A percentile compares a stretch with the other conserved stretches of the same genome.
Evolutionary conservation across 2,113 vertebrate genomes (phyloP).

Genomic region (Proteles cristata): DNA sequence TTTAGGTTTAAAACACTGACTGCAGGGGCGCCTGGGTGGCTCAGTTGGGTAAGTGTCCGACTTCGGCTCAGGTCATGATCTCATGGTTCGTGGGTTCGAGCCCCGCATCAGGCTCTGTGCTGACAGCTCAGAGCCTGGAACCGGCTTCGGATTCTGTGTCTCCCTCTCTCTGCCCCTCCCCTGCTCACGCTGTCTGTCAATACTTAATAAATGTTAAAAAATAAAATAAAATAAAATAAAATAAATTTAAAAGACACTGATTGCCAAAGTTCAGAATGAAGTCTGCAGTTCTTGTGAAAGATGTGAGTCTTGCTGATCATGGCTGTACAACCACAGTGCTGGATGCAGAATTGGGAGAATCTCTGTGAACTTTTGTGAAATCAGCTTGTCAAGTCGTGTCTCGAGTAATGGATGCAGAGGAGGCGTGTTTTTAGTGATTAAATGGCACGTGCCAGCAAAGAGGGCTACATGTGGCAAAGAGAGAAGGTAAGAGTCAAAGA

Average conservation of each 20-base stretch:
- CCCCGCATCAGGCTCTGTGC: too few relatives aligned
- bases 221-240: too few relatives aligned
- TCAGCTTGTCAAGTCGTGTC: not conserved
- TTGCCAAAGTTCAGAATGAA: not conserved
- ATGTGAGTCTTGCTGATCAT: not conserved
- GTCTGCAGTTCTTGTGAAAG: not conserved
- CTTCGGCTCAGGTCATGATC: too few relatives aligned
- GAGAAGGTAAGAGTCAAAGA: not conserved
- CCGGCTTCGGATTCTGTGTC: too few relatives aligned
- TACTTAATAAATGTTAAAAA: too few relatives aligned
- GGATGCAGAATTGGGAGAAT: not conserved
- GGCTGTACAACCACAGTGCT: too few relatives aligned
- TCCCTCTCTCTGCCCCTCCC: too few relatives aligned
- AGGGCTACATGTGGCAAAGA: not conserved
- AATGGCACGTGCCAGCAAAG: not conserved
- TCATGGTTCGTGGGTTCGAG: too few relatives aligned
- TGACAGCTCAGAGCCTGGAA: too few relatives aligned
- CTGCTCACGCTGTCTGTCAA: too few relatives aligned
- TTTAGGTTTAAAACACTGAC: not conserved
- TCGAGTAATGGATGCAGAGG: not conserved
- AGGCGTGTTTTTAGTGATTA: not conserved
- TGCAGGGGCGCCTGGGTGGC: not conserved
- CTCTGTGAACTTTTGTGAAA: not conserved
- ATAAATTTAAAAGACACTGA: too few relatives aligned
- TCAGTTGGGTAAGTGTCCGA: too few relatives aligned